Conservation (phyloP, 2,113 vertebrate genomes). For the Uropsilus gracilis region DNA sequence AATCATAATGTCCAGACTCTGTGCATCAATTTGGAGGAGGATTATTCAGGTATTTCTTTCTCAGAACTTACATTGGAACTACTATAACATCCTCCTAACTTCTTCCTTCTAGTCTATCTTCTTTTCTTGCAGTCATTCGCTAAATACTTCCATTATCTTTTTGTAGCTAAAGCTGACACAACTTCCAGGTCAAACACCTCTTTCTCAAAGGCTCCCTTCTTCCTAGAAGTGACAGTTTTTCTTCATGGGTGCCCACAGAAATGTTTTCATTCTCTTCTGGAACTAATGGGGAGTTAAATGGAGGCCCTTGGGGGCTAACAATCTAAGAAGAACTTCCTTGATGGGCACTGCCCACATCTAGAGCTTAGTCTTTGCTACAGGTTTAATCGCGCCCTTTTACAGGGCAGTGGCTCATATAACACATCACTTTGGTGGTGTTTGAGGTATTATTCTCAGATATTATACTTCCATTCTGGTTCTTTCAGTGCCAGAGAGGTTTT, state of each 20-base stretch:
- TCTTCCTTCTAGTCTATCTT: not conserved
- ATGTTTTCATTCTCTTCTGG: not conserved
- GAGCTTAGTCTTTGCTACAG: not conserved
- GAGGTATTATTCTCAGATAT: not conserved
- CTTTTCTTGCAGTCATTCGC: not conserved
- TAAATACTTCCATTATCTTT: not conserved
- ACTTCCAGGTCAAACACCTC: not conserved
- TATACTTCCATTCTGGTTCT: not conserved
- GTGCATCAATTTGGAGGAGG: not conserved
- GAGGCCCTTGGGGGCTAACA: not conserved
- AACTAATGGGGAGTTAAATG: not conserved
- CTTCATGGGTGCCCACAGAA: not conserved
- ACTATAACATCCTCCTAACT: not conserved
- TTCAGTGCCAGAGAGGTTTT: not conserved
- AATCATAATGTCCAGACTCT: not conserved
- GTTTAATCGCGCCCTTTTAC: not conserved
- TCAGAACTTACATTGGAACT: not conserved
- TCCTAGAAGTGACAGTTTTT: not conserved
- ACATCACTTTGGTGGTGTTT: not conserved
- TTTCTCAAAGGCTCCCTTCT: not conserved
- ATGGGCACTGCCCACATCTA: not conserved
- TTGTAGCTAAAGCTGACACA: not conserved
- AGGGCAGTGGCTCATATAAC: not conserved
- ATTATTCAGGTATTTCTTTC: not conserved
- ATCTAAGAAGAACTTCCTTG: not conserved